Evolutionary conservation across 2,113 vertebrate species (phyloP).

Genomic region (Cathartes aura): DNA sequence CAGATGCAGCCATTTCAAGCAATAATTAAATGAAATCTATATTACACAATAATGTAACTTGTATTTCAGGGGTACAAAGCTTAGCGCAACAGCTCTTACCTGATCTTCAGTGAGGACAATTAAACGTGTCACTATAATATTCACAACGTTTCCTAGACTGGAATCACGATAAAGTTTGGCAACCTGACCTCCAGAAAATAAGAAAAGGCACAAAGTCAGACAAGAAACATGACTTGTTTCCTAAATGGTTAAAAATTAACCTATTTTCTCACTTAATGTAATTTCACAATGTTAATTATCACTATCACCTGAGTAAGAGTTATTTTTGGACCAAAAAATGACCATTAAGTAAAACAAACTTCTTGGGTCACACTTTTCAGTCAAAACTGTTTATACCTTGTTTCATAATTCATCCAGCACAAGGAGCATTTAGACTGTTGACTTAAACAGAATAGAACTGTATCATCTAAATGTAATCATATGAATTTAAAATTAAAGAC

Average conservation of each 20-base stretch:
- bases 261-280: not conserved
- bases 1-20: conserved; percentile 49
- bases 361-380: not conserved
- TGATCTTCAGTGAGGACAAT: conserved; percentile 99
- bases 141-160: conserved; percentile 99
- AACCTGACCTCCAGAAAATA: conserved; percentile 99
- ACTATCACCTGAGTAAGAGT: not conserved
- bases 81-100: conserved; percentile 77
- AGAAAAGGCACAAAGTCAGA: conserved; percentile 99
- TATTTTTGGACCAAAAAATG: not conserved
- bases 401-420: not conserved
- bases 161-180: conserved; percentile 99
- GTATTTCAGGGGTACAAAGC: conserved; percentile 10
- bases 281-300: not conserved
- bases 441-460: not conserved
- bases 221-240: conserved; percentile 76
- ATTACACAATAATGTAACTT: not conserved
- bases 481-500: not conserved
- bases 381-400: not conserved
- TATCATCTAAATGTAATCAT: not conserved
- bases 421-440: not conserved
- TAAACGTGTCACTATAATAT: conserved; percentile 97
- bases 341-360: not conserved
- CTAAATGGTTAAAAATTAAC: not conserved
- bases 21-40: conserved; percentile 21